A percentile compares a stretch with the other conserved stretches of the same genome.
Conservation (phyloP, 2,113 vertebrate genomes). For the Rafetus swinhoei region DNA sequence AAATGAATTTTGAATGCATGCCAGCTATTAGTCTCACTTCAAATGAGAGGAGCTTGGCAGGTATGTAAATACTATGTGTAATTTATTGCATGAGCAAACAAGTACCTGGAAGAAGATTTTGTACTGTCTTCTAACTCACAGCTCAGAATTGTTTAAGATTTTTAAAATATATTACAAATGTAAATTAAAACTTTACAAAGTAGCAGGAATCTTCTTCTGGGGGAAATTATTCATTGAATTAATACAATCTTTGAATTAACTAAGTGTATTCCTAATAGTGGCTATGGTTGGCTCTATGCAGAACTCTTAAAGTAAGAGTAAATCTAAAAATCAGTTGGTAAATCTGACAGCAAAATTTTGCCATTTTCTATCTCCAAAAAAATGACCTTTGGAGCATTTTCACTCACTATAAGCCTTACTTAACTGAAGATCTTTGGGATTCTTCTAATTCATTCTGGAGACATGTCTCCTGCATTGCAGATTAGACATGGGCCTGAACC, state of each 20-base stretch:
- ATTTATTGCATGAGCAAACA: conserved; percentile 21
- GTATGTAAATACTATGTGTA: background rate
- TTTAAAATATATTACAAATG: background rate
- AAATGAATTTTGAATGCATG: conserved; percentile 13
- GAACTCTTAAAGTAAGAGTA: background rate
- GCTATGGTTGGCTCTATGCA: background rate
- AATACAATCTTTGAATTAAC: background rate
- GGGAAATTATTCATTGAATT: conserved; percentile 30
- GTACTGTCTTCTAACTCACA: background rate
- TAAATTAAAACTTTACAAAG: conserved; percentile 31
- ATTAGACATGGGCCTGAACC: background rate
- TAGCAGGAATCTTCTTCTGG: background rate
- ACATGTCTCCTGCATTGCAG: background rate
- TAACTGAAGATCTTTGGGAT: background rate
- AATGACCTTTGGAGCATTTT: background rate
- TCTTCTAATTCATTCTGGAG: background rate
- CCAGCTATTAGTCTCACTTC: background rate
- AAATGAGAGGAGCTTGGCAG: background rate
- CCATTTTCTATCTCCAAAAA: conserved; percentile 1
- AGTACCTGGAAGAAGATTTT: background rate
- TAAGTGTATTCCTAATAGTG: background rate
- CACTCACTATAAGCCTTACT: conserved; percentile 4
- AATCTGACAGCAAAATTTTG: background rate
- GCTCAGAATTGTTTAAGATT: background rate
- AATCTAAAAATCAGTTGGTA: background rate